Evolutionary conservation across 2,797 vertebrate species (phyloP).

Genomic region (Crocidura indochinensis): DNA sequence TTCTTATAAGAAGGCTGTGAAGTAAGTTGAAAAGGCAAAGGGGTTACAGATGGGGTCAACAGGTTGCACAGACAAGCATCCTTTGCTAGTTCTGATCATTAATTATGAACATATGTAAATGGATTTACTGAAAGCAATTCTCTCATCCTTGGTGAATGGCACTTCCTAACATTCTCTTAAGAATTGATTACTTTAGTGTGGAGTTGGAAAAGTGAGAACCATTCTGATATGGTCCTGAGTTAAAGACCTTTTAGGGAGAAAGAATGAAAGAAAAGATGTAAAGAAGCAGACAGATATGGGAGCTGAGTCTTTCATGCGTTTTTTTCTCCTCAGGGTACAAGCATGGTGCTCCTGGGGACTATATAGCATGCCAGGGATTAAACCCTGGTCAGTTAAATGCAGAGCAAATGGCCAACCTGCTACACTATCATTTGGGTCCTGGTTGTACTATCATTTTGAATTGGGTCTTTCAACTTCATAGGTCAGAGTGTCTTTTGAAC

Average conservation of each 20-base stretch:
- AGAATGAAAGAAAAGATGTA: neutral
- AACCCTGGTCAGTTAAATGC: no score
- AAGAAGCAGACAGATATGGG: neutral
- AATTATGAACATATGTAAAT: neutral
- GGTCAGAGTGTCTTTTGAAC: no score
- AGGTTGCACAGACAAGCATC: neutral
- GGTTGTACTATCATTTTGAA: neutral
- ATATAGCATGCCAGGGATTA: no score
- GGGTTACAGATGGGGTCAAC: neutral
- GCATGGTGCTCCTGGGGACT: no score
- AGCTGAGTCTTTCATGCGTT: no score
- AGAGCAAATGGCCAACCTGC: no score
- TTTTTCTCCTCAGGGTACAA: no score
- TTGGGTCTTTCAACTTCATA: neutral
- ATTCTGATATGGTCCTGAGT: neutral
- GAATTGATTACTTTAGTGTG: neutral
- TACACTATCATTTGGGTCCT: no score
- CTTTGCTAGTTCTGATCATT: neutral
- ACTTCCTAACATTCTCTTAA: neutral
- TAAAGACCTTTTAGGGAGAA: neutral
- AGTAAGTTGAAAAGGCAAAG: neutral
- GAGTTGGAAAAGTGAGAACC: neutral
- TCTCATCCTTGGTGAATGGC: neutral
- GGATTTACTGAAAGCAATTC: neutral
- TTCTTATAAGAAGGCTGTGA: neutral